Evolutionary conservation across 2,888 invertebrate genomes (phyloP).

Genomic region (Mythimna albipuncta): DNA sequence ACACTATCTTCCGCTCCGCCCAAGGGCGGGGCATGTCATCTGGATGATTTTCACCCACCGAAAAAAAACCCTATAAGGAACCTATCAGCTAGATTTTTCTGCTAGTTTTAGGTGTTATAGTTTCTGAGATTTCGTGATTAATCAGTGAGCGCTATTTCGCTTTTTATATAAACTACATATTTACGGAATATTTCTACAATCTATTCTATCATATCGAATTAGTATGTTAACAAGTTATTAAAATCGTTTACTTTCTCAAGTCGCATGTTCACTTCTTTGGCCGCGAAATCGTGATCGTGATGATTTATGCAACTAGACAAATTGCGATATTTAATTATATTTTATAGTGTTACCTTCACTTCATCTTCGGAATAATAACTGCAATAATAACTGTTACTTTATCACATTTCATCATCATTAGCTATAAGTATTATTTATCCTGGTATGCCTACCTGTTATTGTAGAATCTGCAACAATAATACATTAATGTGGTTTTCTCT

Average conservation of each 20-base stretch:
- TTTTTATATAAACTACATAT: not conserved
- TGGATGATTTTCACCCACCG: too few relatives aligned
- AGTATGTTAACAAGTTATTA: not conserved
- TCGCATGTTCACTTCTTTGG: slow-evolving; percentile 7
- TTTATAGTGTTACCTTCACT: slow-evolving; percentile 32
- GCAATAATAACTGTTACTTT: slow-evolving; percentile 14
- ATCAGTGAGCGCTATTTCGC: too few relatives aligned
- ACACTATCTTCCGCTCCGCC: too few relatives aligned
- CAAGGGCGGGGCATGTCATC: too few relatives aligned
- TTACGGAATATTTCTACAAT: not conserved
- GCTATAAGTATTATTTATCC: not conserved
- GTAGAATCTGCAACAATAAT: not conserved
- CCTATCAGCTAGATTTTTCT: too few relatives aligned
- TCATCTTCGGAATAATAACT: slow-evolving; percentile 8
- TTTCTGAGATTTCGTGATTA: too few relatives aligned
- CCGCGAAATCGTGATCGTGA: slow-evolving; percentile 22
- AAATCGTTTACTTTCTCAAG: slow-evolving; percentile 23
- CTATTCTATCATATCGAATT: not conserved
- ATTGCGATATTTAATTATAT: slow-evolving; percentile 28
- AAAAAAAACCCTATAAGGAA: too few relatives aligned
- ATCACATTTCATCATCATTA: not conserved
- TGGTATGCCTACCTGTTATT: not conserved
- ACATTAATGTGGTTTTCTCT: not conserved
- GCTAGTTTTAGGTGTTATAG: too few relatives aligned
- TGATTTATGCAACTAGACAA: slow-evolving; percentile 36